These are phyloP conservation scores for Bradypodion ventrale DNA, from an alignment of 2,797 vertebrate genomes.

Conservation along the genomic window DNA sequence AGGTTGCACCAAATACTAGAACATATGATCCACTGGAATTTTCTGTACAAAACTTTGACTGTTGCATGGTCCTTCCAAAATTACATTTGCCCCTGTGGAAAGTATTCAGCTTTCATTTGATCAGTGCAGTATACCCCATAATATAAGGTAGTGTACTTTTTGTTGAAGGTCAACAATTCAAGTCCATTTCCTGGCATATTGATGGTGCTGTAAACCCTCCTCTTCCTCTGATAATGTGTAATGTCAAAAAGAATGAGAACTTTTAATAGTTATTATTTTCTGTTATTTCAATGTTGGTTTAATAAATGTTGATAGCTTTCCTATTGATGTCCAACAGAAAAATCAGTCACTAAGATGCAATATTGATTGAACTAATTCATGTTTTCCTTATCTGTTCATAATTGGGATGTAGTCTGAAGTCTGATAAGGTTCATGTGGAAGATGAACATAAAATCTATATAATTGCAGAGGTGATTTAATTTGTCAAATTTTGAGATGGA, in stretches of 20 bases:
- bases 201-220: background rate
- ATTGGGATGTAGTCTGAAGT: background rate
- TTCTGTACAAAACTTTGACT: background rate
- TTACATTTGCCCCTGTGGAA: no score
- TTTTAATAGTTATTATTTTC: background rate
- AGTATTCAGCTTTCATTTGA: background rate
- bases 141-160: conserved; percentile 7
- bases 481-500: background rate
- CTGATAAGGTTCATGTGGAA: background rate
- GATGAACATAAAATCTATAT: background rate
- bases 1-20: background rate
- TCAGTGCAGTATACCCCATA: background rate
- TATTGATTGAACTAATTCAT: background rate
- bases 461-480: background rate
- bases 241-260: background rate
- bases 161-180: background rate
- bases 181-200: background rate
- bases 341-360: no score
- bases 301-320: background rate
- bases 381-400: background rate
- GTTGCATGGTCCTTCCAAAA: background rate
- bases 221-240: background rate
- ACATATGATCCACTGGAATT: background rate
- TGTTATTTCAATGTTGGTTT: background rate
- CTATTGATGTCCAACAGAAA: background rate